Evolutionary conservation across 92 coral and sea anemone species (phyloP).

Genomic region (Epizoanthus rinbou): DNA sequence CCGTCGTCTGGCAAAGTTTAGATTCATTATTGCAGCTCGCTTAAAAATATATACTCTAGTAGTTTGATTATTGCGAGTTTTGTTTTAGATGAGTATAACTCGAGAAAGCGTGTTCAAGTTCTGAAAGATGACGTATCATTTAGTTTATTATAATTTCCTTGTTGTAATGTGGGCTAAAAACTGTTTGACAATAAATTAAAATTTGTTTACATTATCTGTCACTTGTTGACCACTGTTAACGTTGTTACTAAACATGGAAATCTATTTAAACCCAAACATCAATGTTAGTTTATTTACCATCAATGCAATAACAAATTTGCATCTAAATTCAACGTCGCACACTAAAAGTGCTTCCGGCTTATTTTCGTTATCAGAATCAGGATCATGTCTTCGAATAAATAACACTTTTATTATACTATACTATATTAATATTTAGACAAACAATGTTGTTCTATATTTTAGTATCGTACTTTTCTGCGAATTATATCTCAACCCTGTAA

Average conservation of each 20-base stretch:
- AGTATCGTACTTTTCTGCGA: too few relatives aligned
- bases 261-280: conserved; percentile 1
- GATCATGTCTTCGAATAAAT: too few relatives aligned
- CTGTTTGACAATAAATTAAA: neutral
- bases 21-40: neutral
- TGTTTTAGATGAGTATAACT: neutral
- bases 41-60: too few relatives aligned
- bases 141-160: neutral
- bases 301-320: neutral
- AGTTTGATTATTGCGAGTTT: neutral
- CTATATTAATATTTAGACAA: too few relatives aligned
- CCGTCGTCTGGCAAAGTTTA: neutral
- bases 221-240: neutral
- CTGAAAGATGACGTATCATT: conserved; percentile 29
- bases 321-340: neutral
- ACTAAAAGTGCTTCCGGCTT: too few relatives aligned
- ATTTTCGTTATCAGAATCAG: too few relatives aligned
- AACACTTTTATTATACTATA: too few relatives aligned
- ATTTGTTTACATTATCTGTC: conserved; percentile 1
- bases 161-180: neutral
- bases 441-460: too few relatives aligned
- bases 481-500: too few relatives aligned
- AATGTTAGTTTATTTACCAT: neutral
- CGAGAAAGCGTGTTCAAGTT: neutral
- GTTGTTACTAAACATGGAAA: conserved; percentile 35